Evolutionary conservation across 2,888 invertebrate species (phyloP).

Genomic region (Magallana nippona): DNA sequence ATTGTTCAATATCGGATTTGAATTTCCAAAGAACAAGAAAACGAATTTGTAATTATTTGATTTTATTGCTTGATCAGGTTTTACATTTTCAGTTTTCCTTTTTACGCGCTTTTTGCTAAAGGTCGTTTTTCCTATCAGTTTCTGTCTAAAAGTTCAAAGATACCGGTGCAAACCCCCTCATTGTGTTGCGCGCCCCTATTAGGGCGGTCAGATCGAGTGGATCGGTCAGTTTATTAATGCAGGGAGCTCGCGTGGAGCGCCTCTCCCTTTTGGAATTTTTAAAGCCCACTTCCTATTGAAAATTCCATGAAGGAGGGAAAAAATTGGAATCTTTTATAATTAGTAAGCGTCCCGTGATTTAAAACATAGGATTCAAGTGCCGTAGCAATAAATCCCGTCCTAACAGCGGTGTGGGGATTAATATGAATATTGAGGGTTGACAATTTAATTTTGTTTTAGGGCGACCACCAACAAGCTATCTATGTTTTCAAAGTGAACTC

Average conservation of each 20-base stretch:
- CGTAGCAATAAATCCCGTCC: background rate
- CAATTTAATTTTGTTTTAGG: conserved; percentile 21
- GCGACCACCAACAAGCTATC: conserved; percentile 15
- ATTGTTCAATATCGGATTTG: too few species aligned
- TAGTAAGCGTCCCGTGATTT: conserved; percentile 21
- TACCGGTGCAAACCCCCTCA: background rate
- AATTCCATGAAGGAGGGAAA: background rate
- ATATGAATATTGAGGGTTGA: conserved; percentile 21
- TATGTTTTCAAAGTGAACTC: conserved; percentile 23
- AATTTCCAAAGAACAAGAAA: too few species aligned
- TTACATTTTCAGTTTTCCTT: too few species aligned
- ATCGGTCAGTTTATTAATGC: conserved; percentile 13
- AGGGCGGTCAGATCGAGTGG: background rate
- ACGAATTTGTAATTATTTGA: too few species aligned
- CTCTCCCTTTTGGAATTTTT: background rate
- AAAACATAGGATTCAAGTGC: conserved; percentile 5
- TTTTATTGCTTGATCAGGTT: too few species aligned
- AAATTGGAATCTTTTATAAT: conserved; percentile 22
- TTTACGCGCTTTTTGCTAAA: too few species aligned
- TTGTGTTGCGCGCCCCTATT: background rate
- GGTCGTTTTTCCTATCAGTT: too few species aligned
- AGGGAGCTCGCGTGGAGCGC: conserved; percentile 2
- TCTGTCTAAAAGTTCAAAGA: too few species aligned
- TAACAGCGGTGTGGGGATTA: background rate
- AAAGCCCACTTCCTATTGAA: conserved; percentile 9